Conservation (phyloP, 2,113 vertebrate species). For the Ahaetulla prasina region DNA sequence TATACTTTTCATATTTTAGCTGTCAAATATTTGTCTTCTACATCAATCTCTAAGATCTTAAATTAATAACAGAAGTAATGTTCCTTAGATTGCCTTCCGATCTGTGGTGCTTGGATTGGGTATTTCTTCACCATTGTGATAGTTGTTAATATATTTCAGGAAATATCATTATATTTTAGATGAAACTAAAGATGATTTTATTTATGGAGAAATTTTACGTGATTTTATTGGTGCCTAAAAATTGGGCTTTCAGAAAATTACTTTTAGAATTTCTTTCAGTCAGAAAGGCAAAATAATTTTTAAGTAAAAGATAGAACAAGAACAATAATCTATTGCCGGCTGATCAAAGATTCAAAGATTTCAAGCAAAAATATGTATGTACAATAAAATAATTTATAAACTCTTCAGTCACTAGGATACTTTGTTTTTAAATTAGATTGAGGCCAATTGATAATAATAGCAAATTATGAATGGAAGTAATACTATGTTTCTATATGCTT, state of each 20-base stretch:
- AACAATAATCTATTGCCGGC: not conserved
- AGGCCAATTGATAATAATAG: not conserved
- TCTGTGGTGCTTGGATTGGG: not conserved
- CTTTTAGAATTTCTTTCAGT: not conserved
- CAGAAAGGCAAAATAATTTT: not conserved
- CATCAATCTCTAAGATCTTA: not conserved
- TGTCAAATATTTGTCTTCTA: not conserved
- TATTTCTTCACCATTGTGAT: not conserved
- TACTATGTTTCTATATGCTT: not conserved
- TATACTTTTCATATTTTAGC: not conserved
- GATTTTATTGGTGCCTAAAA: not conserved
- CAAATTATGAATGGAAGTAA: not conserved
- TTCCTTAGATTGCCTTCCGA: not conserved
- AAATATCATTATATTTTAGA: not conserved
- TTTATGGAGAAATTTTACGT: not conserved
- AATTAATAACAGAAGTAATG: not conserved
- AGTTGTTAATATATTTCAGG: not conserved
- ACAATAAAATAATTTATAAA: not conserved
- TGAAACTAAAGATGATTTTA: not conserved
- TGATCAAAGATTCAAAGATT: not conserved
- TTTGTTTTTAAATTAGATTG: not conserved
- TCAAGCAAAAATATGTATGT: not conserved
- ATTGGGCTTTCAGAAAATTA: not conserved
- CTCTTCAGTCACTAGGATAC: not conserved
- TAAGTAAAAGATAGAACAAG: not conserved